phyloP scores from a whole-genome alignment of 2,888 invertebrate species.

The Andrena camellia region DNA sequence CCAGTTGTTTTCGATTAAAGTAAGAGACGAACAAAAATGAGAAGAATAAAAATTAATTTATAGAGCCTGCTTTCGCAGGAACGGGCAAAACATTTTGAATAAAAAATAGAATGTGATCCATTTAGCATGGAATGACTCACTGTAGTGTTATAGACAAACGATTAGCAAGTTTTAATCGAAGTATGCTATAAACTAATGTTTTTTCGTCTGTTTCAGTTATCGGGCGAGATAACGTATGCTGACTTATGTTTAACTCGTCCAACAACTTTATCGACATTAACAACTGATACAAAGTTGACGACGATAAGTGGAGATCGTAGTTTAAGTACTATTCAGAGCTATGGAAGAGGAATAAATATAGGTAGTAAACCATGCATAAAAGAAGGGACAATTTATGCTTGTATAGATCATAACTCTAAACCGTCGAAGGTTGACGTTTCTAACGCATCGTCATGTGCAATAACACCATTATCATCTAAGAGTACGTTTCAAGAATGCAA shows the following conservation, averaged over 20 bases:
- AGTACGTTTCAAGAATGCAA: conserved; percentile 70
- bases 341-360: conserved; percentile 80
- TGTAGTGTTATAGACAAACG: no score
- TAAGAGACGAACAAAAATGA: no score
- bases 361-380: conserved; percentile 87
- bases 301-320: conserved; percentile 80
- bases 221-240: conserved; percentile 88
- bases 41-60: no score
- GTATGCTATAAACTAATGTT: background rate
- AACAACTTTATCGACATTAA: conserved; percentile 85
- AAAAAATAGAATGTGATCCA: background rate
- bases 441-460: conserved; percentile 58
- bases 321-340: conserved; percentile 76
- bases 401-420: conserved; percentile 90
- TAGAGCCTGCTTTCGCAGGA: no score
- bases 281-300: conserved; percentile 82
- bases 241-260: conserved; percentile 87
- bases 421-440: conserved; percentile 81
- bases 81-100: no score
- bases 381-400: conserved; percentile 91
- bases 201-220: conserved; percentile 76
- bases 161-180: no score
- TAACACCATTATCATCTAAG: conserved; percentile 65
- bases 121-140: no score
- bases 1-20: no score